A percentile compares a stretch with the other conserved stretches of the same genome.
Evolutionary conservation across 2,797 vertebrate genomes (phyloP).

Genomic region (Coccyzus lansbergi): DNA sequence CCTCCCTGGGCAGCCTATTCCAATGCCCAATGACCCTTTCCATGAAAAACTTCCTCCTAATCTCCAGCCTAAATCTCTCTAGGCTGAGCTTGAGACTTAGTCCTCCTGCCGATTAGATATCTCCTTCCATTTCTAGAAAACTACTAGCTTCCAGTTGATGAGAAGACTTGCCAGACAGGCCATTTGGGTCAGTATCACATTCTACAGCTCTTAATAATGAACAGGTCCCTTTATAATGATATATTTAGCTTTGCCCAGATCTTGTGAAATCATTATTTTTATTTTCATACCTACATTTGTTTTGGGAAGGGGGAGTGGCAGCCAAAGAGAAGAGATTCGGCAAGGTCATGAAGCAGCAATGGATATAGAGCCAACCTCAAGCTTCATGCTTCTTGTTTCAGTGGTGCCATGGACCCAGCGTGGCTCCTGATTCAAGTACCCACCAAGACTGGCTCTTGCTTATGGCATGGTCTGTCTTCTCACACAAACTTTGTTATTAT

Average conservation of each 20-base stretch:
- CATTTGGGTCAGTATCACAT: neutral
- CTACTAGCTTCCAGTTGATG: neutral
- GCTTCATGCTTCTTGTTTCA: neutral
- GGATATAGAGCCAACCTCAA: neutral
- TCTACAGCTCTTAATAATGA: neutral
- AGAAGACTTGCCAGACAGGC: neutral
- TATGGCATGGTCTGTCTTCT: neutral
- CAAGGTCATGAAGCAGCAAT: neutral
- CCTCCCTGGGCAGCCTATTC: too few relatives aligned
- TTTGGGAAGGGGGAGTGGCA: neutral
- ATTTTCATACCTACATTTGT: neutral
- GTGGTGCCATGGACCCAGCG: neutral
- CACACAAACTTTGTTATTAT: neutral
- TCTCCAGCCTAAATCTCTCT: too few relatives aligned
- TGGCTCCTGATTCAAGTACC: neutral
- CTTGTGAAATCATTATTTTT: neutral
- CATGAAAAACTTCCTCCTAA: too few relatives aligned
- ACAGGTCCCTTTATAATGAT: neutral
- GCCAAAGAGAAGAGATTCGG: neutral
- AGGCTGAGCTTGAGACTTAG: too few relatives aligned
- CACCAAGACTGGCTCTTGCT: neutral
- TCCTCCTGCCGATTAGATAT: too few relatives aligned
- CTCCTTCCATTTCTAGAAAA: neutral
- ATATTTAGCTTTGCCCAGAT: neutral
- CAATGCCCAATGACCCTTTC: too few relatives aligned